Base-by-base conservation (phyloP, 2,888 invertebrate species). In the Exocentrus adspersus region DNA sequence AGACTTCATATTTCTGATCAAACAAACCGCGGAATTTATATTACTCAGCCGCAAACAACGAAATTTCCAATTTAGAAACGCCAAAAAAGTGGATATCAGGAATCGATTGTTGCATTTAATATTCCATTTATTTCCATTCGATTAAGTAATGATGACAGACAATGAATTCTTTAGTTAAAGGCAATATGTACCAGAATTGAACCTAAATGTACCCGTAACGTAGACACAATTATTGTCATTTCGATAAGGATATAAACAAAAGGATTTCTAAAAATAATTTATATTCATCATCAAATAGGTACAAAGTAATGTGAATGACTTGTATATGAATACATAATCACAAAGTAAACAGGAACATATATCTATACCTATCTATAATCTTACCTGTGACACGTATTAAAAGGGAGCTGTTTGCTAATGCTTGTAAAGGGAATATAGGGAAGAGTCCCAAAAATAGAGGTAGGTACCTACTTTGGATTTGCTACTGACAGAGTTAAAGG, bases 1-100 rank as follows among this genome's bases (percentile, higher is more conserved):
- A 14, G 48, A 16, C 24, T 48, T 48, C 28, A 48, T 48, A 16
- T 48, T 28, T 17, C 3, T 28, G 28, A 12, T 48, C 48, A 48
- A 28, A 28, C 28, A 48, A 48, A 46, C 24, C 24, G n/a, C n/a
- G 9, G 17, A 30, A 24, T 9, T 17, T 14, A 28, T 10, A 28
- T 48, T 28, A 6, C 12, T 37, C 37, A 28, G 7, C 14, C 16
- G 20, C 28, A 48, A 48, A 48, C 28, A 46, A 24, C 20, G 14
- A 48, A 28, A 28, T 37, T 10, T 37, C 12, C 14, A 3, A 37
- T 37, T n/a, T n/a, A n/a, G 5, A 37, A 5, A 9, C 4, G n/a
- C 37, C 37, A 37, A 12, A 12, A 37, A 14, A 37, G 12, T 37
- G 14, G 37, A 14, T 37, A 37, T 3, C 12, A 37, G 14, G 37